These are phyloP conservation scores for Meta bourneti DNA, from an alignment of 2,888 invertebrate genomes.

Conservation along the genomic window DNA sequence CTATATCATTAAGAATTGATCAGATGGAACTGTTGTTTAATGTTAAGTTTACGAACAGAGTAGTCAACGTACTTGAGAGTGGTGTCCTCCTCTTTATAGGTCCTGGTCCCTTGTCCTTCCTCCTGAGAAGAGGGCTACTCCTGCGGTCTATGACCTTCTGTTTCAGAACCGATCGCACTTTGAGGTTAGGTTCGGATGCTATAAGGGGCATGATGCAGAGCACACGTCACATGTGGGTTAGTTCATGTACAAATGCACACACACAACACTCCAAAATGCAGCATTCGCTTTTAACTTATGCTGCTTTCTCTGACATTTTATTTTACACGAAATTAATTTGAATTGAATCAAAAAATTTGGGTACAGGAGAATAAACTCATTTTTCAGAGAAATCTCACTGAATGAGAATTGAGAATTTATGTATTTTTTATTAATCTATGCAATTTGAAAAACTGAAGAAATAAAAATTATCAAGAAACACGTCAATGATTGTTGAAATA, in stretches of 20 bases:
- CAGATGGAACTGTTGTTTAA: background rate
- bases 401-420: no score
- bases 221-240: conserved; percentile 58
- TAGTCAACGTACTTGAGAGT: conserved; percentile 76
- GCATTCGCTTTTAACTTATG: background rate
- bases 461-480: no score
- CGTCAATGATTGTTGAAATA: no score
- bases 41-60: no score
- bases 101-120: conserved; percentile 87
- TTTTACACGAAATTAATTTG: background rate
- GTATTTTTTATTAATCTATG: no score
- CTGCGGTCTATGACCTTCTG: conserved; percentile 94
- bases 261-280: conserved; percentile 38
- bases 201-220: conserved; percentile 53
- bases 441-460: no score
- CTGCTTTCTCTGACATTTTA: background rate
- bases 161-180: conserved; percentile 83
- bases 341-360: background rate
- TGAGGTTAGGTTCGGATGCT: conserved; percentile 84
- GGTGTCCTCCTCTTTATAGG: conserved; percentile 87
- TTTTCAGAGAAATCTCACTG: no score
- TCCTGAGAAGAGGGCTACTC: conserved; percentile 92
- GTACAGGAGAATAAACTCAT: no score
- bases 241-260: conserved; percentile 57
- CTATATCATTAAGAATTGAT: no score